Evolutionary conservation across 2,113 vertebrate species (phyloP).

Genomic region (Sclerurus mexicanus): DNA sequence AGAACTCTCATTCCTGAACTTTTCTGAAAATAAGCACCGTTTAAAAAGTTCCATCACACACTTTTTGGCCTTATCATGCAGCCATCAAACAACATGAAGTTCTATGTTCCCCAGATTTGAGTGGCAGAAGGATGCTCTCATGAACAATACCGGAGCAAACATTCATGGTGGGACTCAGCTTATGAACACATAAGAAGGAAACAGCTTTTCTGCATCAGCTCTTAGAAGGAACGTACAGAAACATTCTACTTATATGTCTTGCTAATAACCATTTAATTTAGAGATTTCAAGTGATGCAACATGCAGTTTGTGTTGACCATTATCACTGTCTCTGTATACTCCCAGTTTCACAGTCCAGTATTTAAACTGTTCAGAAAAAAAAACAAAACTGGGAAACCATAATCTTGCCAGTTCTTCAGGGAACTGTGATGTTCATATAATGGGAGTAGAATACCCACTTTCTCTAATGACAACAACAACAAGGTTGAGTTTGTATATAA

Average conservation of each 20-base stretch:
- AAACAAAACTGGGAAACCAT: background rate
- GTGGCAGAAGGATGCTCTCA: background rate
- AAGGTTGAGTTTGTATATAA: background rate
- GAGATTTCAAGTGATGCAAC: background rate
- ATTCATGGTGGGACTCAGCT: background rate
- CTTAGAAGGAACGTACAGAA: background rate
- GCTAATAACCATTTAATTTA: background rate
- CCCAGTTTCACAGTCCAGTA: background rate
- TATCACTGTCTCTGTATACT: background rate
- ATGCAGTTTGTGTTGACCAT: background rate
- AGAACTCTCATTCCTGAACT: background rate
- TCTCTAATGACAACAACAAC: background rate
- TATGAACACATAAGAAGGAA: background rate
- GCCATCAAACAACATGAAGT: background rate
- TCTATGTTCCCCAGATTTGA: fast-evolving
- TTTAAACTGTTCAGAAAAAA: background rate
- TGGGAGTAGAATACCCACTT: background rate
- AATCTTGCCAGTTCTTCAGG: background rate
- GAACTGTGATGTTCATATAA: background rate
- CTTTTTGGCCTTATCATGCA: background rate
- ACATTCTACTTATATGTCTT: background rate
- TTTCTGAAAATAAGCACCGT: background rate
- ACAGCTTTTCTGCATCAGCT: background rate
- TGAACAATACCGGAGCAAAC: background rate
- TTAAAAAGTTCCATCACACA: background rate